Conservation (phyloP, 2,113 vertebrate species). For the Hystrix brachyura region DNA sequence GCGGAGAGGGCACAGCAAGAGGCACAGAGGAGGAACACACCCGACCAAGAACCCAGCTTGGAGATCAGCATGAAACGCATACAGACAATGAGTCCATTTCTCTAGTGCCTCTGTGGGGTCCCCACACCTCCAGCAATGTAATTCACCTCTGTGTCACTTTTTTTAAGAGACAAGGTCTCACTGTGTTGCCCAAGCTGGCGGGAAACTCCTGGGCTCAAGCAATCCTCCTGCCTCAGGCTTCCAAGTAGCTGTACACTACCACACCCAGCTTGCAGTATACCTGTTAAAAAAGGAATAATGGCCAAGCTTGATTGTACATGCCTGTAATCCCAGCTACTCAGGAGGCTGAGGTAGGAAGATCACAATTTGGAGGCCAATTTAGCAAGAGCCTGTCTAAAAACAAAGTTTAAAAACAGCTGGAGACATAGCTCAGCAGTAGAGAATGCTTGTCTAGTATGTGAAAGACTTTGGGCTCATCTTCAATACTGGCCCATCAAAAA, state of each 20-base stretch:
- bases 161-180: not conserved
- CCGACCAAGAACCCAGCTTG: not conserved
- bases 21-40: slow-evolving; percentile 55
- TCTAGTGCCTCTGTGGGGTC: not conserved
- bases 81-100: slow-evolving; percentile 2
- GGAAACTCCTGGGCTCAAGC: too few species aligned
- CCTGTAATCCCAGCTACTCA: not conserved
- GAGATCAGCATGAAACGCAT: not conserved
- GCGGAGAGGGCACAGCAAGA: not conserved
- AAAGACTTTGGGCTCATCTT: not conserved
- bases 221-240: not conserved
- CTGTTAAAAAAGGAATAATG: not conserved
- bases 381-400: not conserved
- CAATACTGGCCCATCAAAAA: not conserved
- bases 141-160: not conserved
- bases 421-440: not conserved
- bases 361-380: not conserved
- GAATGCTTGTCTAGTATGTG: not conserved
- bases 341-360: not conserved
- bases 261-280: not conserved
- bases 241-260: not conserved
- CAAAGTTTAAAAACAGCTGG: not conserved
- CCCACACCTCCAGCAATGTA: not conserved
- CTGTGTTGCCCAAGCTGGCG: not conserved
- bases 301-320: not conserved